Percentiles rank a stretch among this genome's conserved stretches.
Conservation (phyloP, 2,113 vertebrate species). For the Ifrita kowaldi region DNA sequence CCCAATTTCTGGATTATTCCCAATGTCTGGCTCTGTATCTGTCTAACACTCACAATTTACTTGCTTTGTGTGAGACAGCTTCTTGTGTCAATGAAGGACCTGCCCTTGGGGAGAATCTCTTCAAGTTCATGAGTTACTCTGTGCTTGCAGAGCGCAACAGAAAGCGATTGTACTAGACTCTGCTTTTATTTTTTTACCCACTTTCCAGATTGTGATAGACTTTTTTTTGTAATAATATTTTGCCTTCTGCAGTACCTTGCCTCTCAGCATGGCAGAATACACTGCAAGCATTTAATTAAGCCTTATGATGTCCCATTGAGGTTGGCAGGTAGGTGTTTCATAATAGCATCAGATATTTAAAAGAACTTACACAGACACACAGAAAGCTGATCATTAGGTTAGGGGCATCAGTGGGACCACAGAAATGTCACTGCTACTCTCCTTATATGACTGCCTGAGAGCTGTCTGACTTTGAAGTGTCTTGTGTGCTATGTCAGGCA, state of each 20-base stretch:
- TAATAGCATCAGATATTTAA: background rate
- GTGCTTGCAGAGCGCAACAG: background rate
- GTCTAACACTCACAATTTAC: background rate
- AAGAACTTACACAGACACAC: background rate
- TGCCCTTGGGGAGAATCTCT: background rate
- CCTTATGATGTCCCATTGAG: background rate
- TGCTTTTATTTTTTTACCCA: background rate
- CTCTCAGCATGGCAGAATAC: background rate
- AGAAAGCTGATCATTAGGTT: background rate
- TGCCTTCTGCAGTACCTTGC: background rate
- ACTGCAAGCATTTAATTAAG: constrained; percentile 27
- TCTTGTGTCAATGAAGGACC: background rate
- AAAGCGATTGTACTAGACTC: background rate
- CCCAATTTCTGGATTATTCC: background rate
- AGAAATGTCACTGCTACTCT: background rate
- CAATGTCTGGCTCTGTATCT: background rate
- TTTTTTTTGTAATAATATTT: background rate
- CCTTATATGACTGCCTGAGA: background rate
- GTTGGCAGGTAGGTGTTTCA: background rate
- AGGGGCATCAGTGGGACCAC: background rate
- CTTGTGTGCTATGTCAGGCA: background rate
- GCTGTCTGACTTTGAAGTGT: background rate
- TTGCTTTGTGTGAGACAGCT: background rate
- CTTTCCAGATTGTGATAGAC: background rate
- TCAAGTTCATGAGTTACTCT: background rate